phyloP scores from a whole-genome alignment of 1,140 invertebrate genomes.

The Phenacoccus solenopsis region DNA sequence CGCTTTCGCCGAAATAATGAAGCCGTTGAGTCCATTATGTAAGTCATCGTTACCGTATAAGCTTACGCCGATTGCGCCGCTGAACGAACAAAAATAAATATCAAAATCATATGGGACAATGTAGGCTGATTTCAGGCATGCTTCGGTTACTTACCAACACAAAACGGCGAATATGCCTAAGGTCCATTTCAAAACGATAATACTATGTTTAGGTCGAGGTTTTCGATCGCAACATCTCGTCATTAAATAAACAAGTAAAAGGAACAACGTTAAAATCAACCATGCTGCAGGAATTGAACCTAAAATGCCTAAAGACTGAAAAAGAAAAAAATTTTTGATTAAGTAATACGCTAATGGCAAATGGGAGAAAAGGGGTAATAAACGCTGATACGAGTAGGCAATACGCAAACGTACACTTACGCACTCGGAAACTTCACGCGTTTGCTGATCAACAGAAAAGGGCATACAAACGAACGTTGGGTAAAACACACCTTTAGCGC shows the following conservation, averaged over 20 bases:
- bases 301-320: constrained; percentile 76
- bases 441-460: too few species aligned
- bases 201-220: constrained; percentile 66
- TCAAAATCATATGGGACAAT: neutral
- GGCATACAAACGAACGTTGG: too few species aligned
- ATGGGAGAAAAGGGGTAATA: too few species aligned
- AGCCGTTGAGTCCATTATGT: constrained; percentile 72
- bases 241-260: constrained; percentile 77
- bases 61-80: constrained; percentile 47
- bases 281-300: constrained; percentile 79
- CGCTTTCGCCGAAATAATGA: constrained; percentile 59
- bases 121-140: neutral
- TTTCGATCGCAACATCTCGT: constrained; percentile 87
- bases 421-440: too few species aligned
- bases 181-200: constrained; percentile 68
- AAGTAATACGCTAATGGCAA: too few species aligned
- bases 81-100: constrained; percentile 24
- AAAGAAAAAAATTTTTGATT: constrained; percentile 24
- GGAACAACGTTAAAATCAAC: constrained; percentile 74
- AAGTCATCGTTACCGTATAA: constrained; percentile 89
- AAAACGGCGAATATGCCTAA: constrained; percentile 65
- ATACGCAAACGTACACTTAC: too few species aligned
- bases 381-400: too few species aligned
- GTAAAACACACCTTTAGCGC: too few species aligned
- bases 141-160: constrained; percentile 26